Evolutionary conservation across 2,113 vertebrate species (phyloP), one percentile per base, ranked within the genome.

Genomic region (Ceyx cyanopectus): DNA sequence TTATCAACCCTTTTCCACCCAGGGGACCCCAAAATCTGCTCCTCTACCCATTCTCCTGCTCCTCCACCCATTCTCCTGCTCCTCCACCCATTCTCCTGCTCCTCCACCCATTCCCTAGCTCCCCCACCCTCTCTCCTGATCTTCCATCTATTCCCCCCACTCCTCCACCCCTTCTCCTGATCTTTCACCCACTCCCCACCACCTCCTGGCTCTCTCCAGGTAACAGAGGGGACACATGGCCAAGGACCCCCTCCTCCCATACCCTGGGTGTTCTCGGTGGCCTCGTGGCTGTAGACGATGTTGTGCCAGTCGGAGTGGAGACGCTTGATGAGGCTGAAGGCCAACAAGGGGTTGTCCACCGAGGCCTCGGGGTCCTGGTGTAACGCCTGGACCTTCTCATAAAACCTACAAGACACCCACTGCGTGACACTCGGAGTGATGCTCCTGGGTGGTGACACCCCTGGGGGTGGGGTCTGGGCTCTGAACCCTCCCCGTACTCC

Each of bases 321-420:
- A 12, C 99, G 97, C 93, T 99, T 99, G 97, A 99, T 98, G 91
- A 99, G 98, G 56, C 98, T 97, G 96, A 98, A 99, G 7, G 99
- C 98, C 81, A 98, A 69, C 89, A 99, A 89, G 4, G 99, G 99
- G 96, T 99, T 99, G 20, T 97, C 97, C 92, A 98, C 97, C 0
- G 98, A 97, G 34, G 95, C 63, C 6, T 94, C 13, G 0, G 97
- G 84, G 14, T 97, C 98, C 73, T 97, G 95, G 84, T 99, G 99
- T 87, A 98, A 92, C 3, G 89, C 92, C 24, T 97, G 97, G 27
- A 99, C 98, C 96, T 98, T 99, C 91, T 98, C 92, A 48, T 99
- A 98, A 96, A 99, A 99, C 68, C 99, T 99, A 91, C 43, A 86
- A 95, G 67, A 93, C 45, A 96, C 17, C 66, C 89, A 11, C 14